phyloP scores from a whole-genome alignment of 2,113 vertebrate species.

The Halichoerus grypus region DNA sequence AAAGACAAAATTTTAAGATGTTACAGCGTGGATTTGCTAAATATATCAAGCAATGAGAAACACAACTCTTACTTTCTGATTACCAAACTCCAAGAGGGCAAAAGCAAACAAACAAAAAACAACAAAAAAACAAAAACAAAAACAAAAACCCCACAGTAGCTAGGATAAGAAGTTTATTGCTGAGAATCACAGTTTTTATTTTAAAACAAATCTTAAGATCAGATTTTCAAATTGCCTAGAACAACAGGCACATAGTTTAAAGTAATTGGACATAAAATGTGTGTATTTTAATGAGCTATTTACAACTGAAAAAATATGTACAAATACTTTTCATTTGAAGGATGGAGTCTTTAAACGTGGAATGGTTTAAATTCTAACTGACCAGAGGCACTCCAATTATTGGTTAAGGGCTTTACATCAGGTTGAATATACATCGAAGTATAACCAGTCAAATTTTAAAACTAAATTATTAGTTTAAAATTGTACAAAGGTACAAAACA shows the following conservation, averaged over 20 bases:
- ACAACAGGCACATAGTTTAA: neutral
- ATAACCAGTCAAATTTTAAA: neutral
- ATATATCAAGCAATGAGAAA: slow-evolving; percentile 32
- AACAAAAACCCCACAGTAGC: neutral
- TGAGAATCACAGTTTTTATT: neutral
- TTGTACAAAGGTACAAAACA: neutral
- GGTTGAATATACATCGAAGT: neutral
- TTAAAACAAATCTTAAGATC: slow-evolving; percentile 42
- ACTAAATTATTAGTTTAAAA: slow-evolving; percentile 29
- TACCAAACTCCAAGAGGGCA: neutral
- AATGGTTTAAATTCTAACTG: neutral
- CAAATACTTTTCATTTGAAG: slow-evolving; percentile 15
- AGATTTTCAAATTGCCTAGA: slow-evolving; percentile 39
- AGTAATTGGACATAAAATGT: slow-evolving; percentile 3
- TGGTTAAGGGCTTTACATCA: neutral
- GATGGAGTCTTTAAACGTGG: neutral
- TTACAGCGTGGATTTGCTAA: neutral
- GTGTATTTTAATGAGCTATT: slow-evolving; percentile 2
- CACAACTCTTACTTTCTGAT: neutral
- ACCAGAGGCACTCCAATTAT: neutral
- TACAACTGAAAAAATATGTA: slow-evolving; percentile 31
- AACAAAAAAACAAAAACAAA: neutral
- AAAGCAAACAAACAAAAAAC: neutral
- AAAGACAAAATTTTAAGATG: slow-evolving; percentile 60
- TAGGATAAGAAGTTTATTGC: neutral